Base-by-base conservation (phyloP, 2,113 vertebrate species). In the Piprites chloris region DNA sequence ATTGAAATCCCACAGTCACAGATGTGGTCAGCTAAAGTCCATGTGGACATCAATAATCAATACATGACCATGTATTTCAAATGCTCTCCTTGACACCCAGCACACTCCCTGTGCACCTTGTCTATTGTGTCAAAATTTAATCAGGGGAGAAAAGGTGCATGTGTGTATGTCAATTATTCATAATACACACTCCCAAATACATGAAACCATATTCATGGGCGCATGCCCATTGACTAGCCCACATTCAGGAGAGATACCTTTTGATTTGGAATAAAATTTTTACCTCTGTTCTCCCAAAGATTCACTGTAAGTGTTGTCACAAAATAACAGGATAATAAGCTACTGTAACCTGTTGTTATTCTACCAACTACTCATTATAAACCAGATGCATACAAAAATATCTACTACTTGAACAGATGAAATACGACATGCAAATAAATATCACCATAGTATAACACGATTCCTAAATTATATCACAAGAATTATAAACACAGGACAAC, bases 291-390 rank as follows among this genome's bases (percentile, higher is more conserved):
- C 56, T 96, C 65, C 92, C 67, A 91, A 96, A 95, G 85, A 93
- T 39, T 85, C 52, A 65, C 39, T 85, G 24, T 39, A 94, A 94
- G 85, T 85, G 82, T 88, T 97, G 96, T 94, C 95, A 98, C 56
- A 95, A 97, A 90, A 62, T 97, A 96, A 95, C 67, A 95, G 87
- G 93, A 97, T 97, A 97, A 97, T 97, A 94, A 96, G 89, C 84
- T 95, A 94, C 65, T 85, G 82, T 62, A 94, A 85, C 11, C 53
- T 96, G 93, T 85, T 97, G 89, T 94, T 97, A 97, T 93, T 94
- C 89, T 52, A 94, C 82, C 94, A 97, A 96, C 88, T 97, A 93
- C 85, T 97, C 92, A 96, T 97, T 97, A 97, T 74, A 95, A 94
- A 96, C 74, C 75, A 97, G 78, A 72, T 75, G 22, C 80, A 93